A percentile compares a stretch with the other conserved stretches of the same genome.
These are phyloP conservation scores for Sebastes taczanowskii DNA, from an alignment of 2,797 vertebrate species.

Conservation along the genomic window DNA sequence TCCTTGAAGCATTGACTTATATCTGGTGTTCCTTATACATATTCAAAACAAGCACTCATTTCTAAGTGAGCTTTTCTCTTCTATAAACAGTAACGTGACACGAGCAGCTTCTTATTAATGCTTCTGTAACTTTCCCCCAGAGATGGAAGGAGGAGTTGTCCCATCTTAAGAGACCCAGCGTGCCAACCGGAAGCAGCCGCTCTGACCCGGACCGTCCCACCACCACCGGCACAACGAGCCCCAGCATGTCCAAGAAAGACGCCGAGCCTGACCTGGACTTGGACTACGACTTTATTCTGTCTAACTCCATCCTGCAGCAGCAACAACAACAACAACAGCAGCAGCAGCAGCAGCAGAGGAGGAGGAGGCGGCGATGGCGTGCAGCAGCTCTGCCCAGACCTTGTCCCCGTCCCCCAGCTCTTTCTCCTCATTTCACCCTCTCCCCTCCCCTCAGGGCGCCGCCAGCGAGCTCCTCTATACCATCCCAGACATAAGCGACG, in stretches of 20 bases:
- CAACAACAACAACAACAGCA: constrained; percentile 84
- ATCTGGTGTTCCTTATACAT: not conserved
- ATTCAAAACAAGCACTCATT: not conserved
- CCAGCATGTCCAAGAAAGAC: constrained; percentile 87
- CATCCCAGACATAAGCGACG: constrained; percentile 93
- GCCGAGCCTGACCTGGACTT: constrained; percentile 90
- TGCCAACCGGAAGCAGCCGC: constrained; percentile 81
- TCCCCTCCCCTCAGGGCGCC: constrained; percentile 82
- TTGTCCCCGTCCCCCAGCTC: constrained; percentile 82
- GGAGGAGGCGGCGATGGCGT: constrained; percentile 72
- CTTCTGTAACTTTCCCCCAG: constrained; percentile 75
- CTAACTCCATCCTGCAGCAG: constrained; percentile 91
- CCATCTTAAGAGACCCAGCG: constrained; percentile 87
- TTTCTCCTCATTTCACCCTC: constrained; percentile 85
- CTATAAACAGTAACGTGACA: constrained; percentile 2
- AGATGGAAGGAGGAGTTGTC: constrained; percentile 95
- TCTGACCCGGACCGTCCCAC: constrained; percentile 75
- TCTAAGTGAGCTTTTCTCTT: not conserved
- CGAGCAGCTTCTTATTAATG: constrained; percentile 34
- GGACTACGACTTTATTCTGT: constrained; percentile 98
- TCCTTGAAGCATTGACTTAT: not conserved
- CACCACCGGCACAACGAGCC: constrained; percentile 65
- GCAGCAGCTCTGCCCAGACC: constrained; percentile 79
- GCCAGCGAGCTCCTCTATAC: constrained; percentile 82
- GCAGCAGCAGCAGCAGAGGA: constrained; percentile 83